These are phyloP conservation scores for Neria commutata DNA, from an alignment of 2,888 invertebrate species.

Conservation along the genomic window DNA sequence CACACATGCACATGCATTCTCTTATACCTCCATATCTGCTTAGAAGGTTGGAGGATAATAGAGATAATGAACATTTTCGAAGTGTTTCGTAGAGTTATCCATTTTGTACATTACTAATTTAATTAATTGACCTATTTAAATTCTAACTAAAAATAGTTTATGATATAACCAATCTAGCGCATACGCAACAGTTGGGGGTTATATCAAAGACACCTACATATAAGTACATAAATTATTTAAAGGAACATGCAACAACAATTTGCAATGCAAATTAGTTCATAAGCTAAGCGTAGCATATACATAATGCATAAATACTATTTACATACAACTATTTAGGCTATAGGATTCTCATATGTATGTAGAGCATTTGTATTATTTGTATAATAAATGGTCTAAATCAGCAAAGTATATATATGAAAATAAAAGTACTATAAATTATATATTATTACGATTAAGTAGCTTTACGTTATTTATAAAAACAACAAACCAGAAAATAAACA, in stretches of 20 bases:
- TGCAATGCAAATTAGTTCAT: slow-evolving; percentile 34
- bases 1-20: too few relatives aligned
- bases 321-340: too few relatives aligned
- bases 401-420: slow-evolving; percentile 25
- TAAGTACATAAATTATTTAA: slow-evolving; percentile 11
- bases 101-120: slow-evolving; percentile 25
- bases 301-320: slow-evolving; percentile 20
- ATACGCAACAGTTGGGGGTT: too few relatives aligned
- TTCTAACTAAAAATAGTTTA: slow-evolving; percentile 28
- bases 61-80: too few relatives aligned
- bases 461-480: slow-evolving; percentile 43
- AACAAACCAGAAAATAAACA: slow-evolving; percentile 28
- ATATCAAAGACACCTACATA: slow-evolving; percentile 1
- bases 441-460: slow-evolving; percentile 36
- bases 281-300: slow-evolving; percentile 32
- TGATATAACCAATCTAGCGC: slow-evolving; percentile 12
- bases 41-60: too few relatives aligned
- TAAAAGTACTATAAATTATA: slow-evolving; percentile 24
- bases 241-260: slow-evolving; percentile 21
- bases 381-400: slow-evolving; percentile 36
- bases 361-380: slow-evolving; percentile 57
- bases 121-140: slow-evolving; percentile 32
- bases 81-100: too few relatives aligned
- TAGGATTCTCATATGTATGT: slow-evolving; percentile 34
- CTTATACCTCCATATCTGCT: too few relatives aligned